phyloP scores from a whole-genome alignment of 2,113 vertebrate genomes.

The rat (Rattus norvegicus) region GRCr8 NC_086022.1:68910501-68911000 shows the following conservation, averaged over 20 bases:
- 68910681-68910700: background rate
- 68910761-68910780: background rate
- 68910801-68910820: background rate
- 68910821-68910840: slow-evolving; percentile 36
- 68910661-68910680: background rate
- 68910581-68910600: background rate
- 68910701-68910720: background rate
- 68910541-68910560: background rate
- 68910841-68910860: background rate
- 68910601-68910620: background rate
- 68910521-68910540: background rate
- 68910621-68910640: background rate
- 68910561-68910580: background rate
- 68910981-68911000: background rate
- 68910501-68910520: background rate
- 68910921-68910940: background rate
- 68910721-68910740: background rate
- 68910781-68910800: background rate
- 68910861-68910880: background rate
- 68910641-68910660: background rate
- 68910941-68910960: background rate
- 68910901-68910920: background rate
- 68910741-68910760: background rate
- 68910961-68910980: background rate
- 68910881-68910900: background rate